A percentile compares a stretch with the other conserved stretches of the same genome.
Evolutionary conservation across 2,888 invertebrate genomes (phyloP).

Genomic region (Pristionchus fissidentatus): DNA sequence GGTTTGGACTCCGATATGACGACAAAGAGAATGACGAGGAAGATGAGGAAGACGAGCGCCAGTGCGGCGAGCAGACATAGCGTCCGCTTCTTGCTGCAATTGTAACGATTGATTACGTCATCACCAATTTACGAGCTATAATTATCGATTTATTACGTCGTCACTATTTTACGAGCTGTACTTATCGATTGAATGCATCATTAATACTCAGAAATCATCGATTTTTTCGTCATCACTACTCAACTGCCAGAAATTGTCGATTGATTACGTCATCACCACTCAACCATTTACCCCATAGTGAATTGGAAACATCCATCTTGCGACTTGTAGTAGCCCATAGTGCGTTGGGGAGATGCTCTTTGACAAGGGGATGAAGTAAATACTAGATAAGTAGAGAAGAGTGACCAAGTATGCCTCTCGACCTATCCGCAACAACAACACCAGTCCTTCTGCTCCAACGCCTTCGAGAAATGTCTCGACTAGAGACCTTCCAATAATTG

Average conservation of each 20-base stretch:
- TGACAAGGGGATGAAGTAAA: too few relatives aligned
- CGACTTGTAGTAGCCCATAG: conserved; percentile 20
- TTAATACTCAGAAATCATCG: too few relatives aligned
- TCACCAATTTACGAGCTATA: background rate
- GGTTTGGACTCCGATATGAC: background rate
- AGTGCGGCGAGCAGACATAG: background rate
- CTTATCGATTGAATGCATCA: too few relatives aligned
- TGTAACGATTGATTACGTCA: background rate
- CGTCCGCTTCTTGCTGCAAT: conserved; percentile 40
- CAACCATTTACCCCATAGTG: background rate
- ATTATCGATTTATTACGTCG: background rate
- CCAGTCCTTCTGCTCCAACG: background rate
- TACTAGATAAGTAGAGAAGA: too few relatives aligned
- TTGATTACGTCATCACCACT: too few relatives aligned
- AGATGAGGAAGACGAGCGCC: background rate
- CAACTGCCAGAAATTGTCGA: too few relatives aligned
- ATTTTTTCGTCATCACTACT: too few relatives aligned
- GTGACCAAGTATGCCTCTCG: background rate
- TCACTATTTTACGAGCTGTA: too few relatives aligned
- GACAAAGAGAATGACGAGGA: conserved; percentile 6
- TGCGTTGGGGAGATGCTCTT: too few relatives aligned
- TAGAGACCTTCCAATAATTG: too few relatives aligned
- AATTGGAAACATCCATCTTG: background rate
- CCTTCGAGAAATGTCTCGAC: too few relatives aligned
- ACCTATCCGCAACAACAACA: background rate